These are phyloP conservation scores for Falco punctatus DNA, from an alignment of 2,113 vertebrate species.

Conservation along the genomic window DNA sequence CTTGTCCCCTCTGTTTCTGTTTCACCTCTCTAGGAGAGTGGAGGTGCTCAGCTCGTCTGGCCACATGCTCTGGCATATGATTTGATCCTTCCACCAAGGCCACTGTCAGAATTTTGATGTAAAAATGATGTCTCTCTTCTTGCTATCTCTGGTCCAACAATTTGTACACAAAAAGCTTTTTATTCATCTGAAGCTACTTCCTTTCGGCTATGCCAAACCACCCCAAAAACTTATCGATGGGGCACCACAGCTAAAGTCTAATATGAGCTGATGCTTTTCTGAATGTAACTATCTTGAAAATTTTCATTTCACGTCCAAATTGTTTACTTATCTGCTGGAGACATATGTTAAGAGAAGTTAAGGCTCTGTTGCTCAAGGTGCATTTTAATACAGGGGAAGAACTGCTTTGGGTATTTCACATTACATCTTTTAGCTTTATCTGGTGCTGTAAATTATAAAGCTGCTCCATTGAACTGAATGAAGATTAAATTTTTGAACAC, in stretches of 20 bases:
- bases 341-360: constrained; percentile 84
- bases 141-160: constrained; percentile 31
- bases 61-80: accelerated
- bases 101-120: background rate
- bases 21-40: background rate
- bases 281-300: constrained; percentile 66
- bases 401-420: constrained; percentile 75
- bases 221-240: constrained; percentile 14
- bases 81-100: background rate
- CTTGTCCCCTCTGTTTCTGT: background rate
- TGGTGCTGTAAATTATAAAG: constrained; percentile 81
- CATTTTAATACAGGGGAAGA: constrained; percentile 81
- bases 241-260: background rate
- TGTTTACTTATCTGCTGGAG: constrained; percentile 92
- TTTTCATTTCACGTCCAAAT: constrained; percentile 83
- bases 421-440: constrained; percentile 84
- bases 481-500: constrained; percentile 74
- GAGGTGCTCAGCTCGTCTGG: background rate
- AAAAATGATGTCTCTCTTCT: constrained; percentile 29
- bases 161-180: constrained; percentile 21
- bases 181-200: background rate
- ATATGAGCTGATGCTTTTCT: background rate
- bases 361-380: constrained; percentile 87
- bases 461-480: constrained; percentile 82
- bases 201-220: constrained; percentile 12